Evolutionary conservation across 2,797 vertebrate genomes (phyloP).

Genomic region (Zenarchopterus dispar): DNA sequence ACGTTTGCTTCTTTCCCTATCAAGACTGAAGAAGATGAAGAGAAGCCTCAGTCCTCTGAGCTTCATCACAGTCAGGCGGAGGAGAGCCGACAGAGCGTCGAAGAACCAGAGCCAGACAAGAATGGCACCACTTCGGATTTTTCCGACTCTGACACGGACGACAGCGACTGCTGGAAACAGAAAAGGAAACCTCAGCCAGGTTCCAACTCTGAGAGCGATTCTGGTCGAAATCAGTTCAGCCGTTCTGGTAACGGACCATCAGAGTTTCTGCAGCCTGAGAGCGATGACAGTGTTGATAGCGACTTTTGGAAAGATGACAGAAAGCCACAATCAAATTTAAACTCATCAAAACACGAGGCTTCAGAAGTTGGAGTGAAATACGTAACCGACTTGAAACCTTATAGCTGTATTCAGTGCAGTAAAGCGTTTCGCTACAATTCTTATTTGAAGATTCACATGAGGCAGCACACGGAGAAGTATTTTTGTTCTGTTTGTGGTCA

Average conservation of each 20-base stretch:
- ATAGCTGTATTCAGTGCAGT: slow-evolving; percentile 9
- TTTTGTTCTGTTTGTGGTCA: slow-evolving; percentile 23
- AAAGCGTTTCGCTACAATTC: slow-evolving; percentile 15
- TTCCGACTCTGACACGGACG: slow-evolving; percentile 12
- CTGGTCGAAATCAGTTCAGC: background rate
- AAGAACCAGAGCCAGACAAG: background rate
- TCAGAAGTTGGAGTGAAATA: slow-evolving; percentile 19
- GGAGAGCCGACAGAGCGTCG: background rate
- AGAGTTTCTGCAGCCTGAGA: slow-evolving; percentile 1
- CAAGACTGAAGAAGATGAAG: slow-evolving; percentile 22
- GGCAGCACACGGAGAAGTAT: slow-evolving; percentile 21
- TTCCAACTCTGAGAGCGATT: slow-evolving; percentile 11
- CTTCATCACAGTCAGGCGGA: background rate
- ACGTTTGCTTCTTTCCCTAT: slow-evolving; percentile 5
- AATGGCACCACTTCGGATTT: background rate
- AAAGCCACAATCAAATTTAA: slow-evolving; percentile 9
- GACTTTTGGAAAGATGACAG: slow-evolving; percentile 29
- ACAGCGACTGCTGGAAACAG: slow-evolving; percentile 18
- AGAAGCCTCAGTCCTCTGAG: slow-evolving; percentile 3
- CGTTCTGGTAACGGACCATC: background rate
- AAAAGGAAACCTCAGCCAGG: slow-evolving; percentile 2
- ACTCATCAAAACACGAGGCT: slow-evolving; percentile 2
- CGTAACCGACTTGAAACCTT: slow-evolving; percentile 4
- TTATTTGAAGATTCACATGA: slow-evolving; percentile 28
- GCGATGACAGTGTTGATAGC: slow-evolving; percentile 22